Base-by-base conservation (phyloP, 2,888 invertebrate genomes). In the Hirtodrosophila trivittata region DNA sequence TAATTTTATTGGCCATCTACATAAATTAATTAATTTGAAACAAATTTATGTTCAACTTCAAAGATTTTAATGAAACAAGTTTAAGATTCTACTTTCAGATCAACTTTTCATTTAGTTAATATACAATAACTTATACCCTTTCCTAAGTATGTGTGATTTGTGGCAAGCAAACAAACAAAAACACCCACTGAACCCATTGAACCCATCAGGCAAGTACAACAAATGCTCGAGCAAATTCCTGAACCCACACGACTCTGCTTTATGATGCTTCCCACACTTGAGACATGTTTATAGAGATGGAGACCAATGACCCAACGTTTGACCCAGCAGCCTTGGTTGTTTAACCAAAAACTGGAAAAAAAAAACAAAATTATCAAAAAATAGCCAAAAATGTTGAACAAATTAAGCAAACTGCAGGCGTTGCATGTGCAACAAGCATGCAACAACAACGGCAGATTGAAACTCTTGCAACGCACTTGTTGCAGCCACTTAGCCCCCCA, bases 391-490 rank as follows among this genome's bases (percentile, higher is more conserved):
- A 49, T 55, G 43, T 43, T 50, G n/a, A 54, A 59, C 52, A 75
- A 75, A 68, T 73, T 72, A 72, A 73, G 55, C 49, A 55, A 67
- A 50, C 60, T 66, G 30, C 66, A 52, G 59, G 50, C 65, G 54
- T 37, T 47, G 72, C 67, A 67, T 72, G 56, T 62, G 55, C 72
- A 56, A 55, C 71, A 64, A 10, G n/a, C n/a, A n/a, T n/a, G n/a
- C 66, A 49, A 26, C 42, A 35, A 3, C 37, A 38, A 28, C 16
- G 32, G 10, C 30, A 26, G 9, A 30, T 67, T 49, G 54, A 33
- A 28, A 56, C 57, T 64, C 42, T 33, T 62, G 77, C 78, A 75
- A 82, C 78, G 75, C 77, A 77, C 70, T 70, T 68, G 67, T 58
- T 66, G 56, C 52, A 49, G 32, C 41, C n/a, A n/a, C n/a, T n/a